Evolutionary conservation across 2,797 vertebrate species (phyloP).

Genomic region (Siniperca undulata): DNA sequence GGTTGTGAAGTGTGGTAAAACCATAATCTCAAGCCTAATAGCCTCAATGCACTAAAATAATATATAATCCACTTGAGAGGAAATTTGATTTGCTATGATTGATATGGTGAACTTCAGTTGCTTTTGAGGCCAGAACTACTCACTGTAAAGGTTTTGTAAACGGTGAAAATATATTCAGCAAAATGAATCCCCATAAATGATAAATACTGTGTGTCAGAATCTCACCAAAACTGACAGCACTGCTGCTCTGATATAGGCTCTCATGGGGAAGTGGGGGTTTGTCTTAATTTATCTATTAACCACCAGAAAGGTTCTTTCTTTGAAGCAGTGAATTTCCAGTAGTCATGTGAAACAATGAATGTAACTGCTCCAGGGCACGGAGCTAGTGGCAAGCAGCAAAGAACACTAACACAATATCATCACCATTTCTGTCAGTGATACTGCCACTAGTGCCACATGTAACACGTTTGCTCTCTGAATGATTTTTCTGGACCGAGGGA

Average conservation of each 20-base stretch:
- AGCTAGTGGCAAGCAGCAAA: slow-evolving; percentile 24
- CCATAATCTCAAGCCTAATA: slow-evolving; percentile 25
- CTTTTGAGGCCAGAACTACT: not conserved
- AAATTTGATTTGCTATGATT: slow-evolving; percentile 18
- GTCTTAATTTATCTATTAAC: not conserved
- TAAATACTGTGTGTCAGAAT: not conserved
- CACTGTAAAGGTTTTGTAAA: not conserved
- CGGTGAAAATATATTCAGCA: not conserved
- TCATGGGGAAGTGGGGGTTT: not conserved
- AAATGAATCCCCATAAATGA: slow-evolving; percentile 12
- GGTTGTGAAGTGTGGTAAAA: slow-evolving; percentile 31
- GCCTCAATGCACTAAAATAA: slow-evolving; percentile 17
- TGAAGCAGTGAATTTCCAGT: slow-evolving; percentile 32
- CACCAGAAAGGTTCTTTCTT: not conserved
- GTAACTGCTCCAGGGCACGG: slow-evolving; percentile 45
- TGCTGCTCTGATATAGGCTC: not conserved
- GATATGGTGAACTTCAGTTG: not conserved
- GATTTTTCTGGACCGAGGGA: slow-evolving; percentile 37
- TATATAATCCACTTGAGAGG: slow-evolving; percentile 22
- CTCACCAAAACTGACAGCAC: not conserved
- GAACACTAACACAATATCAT: slow-evolving; percentile 21
- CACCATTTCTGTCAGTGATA: slow-evolving; percentile 7
- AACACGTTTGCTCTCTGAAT: slow-evolving; percentile 26
- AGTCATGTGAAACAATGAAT: slow-evolving; percentile 66
- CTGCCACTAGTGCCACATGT: not conserved